A percentile compares a stretch with the other conserved stretches of the same genome.
Conservation (phyloP, 2,888 invertebrate species). For the Heliconius ismenius region DNA sequence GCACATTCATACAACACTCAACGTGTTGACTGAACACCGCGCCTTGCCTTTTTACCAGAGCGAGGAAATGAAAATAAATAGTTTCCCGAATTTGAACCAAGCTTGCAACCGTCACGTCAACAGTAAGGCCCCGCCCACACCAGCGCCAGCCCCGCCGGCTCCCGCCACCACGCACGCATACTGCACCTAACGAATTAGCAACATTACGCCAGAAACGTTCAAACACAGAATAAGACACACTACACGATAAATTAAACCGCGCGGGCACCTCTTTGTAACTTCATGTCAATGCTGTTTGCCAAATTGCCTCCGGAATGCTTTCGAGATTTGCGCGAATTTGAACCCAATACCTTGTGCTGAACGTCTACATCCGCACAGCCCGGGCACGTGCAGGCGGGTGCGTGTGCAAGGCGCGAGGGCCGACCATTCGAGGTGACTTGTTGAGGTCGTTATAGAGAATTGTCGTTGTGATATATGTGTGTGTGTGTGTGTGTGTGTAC, state of each 20-base stretch:
- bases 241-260: conserved; percentile 38
- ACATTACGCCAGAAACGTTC: conserved; percentile 27
- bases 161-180: too few relatives aligned
- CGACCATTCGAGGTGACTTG: conserved; percentile 46
- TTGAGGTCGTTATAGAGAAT: conserved; percentile 43
- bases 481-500: conserved; percentile 27
- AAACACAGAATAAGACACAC: conserved; percentile 44
- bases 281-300: conserved; percentile 55
- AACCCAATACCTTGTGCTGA: conserved; percentile 5
- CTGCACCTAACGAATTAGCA: conserved; percentile 30
- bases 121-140: too few relatives aligned
- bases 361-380: conserved; percentile 24
- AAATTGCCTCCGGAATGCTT: conserved; percentile 57
- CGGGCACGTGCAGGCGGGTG: conserved; percentile 38
- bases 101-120: too few relatives aligned
- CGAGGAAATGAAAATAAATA: not conserved
- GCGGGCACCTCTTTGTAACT: conserved; percentile 52
- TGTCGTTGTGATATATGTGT: conserved; percentile 38
- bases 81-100: too few relatives aligned
- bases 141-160: too few relatives aligned
- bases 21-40: not conserved
- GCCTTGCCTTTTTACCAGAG: not conserved
- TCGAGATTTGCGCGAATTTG: conserved; percentile 1
- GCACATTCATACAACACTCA: not conserved
- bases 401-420: conserved; percentile 46